Base-by-base conservation (phyloP, 1,140 invertebrate genomes). In the Phymastichus coffea region DNA sequence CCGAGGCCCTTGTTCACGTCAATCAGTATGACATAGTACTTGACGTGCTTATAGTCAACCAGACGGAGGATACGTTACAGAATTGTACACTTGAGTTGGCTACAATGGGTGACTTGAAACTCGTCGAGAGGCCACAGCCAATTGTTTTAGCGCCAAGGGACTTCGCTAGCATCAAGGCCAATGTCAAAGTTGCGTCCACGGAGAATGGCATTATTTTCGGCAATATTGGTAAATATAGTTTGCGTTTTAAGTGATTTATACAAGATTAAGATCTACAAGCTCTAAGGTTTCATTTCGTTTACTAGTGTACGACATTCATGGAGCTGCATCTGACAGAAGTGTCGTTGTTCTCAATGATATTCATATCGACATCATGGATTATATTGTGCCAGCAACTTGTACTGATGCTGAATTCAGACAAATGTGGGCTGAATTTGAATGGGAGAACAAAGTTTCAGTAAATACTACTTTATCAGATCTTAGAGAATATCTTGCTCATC, bases 361-460 rank as follows among this genome's bases (percentile, higher is more conserved):
- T 73, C 96, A 98, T 76, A 98, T 99, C 73, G 97, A 99, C 80
- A 99, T 99, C 61, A 98, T 99, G 93, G 98, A 99, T 82, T 99
- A 99, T 79, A 99, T 99, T 70, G 90, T 98, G 33, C 97, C 98
- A n/a, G 95, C 95, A 2, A 81, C 84, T 22, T 99, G 96, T 77
- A 95, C 88, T 25, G 97, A 99, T 76, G 86, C 88, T 0, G 96
- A 99, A 80, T 99, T 99, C 82, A 80, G 97, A 14, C 88, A 93
- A 78, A 99, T 99, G 97, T 99, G 98, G 98, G 92, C 95, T 2
- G 96, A 98, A 82, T 99, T 99, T 82, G 98, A 99, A 80, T 99
- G 98, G 98, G 98, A 99, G 82, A 99, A 99, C 81, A 99, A 99
- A 85, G 94, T 99, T 9, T 93, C 95, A 0, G 97, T 99, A 0